Percentiles rank a stretch among this genome's conserved stretches.
Evolutionary conservation across 2,888 invertebrate genomes (phyloP).

Genomic region (Hylaea fasciaria): DNA sequence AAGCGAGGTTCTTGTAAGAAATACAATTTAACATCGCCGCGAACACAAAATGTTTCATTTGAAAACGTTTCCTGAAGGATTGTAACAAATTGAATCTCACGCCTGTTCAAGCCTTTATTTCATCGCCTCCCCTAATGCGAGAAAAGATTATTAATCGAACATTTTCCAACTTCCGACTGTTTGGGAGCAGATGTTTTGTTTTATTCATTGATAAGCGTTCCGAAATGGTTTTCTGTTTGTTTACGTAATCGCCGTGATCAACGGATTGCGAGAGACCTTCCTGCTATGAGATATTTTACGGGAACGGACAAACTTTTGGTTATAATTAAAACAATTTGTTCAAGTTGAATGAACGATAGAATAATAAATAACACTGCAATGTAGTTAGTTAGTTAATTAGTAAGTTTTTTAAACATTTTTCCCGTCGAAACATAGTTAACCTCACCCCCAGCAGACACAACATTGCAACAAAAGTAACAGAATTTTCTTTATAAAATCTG

Average conservation of each 20-base stretch:
- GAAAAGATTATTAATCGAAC: slow-evolving; percentile 79
- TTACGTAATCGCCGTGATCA: slow-evolving; percentile 36
- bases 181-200: slow-evolving; percentile 58
- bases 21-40: slow-evolving; percentile 77
- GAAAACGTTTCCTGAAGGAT: slow-evolving; percentile 75
- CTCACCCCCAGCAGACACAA: no score
- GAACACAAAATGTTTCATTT: slow-evolving; percentile 78
- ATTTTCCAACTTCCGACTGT: slow-evolving; percentile 66
- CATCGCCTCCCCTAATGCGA: slow-evolving; percentile 69
- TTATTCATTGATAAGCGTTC: slow-evolving; percentile 52
- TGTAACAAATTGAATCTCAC: slow-evolving; percentile 81
- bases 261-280: slow-evolving; percentile 20
- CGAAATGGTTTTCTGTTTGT: slow-evolving; percentile 43
- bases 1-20: slow-evolving; percentile 66
- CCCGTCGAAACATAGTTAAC: no score
- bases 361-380: no score
- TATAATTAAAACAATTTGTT: not conserved
- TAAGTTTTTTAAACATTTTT: no score
- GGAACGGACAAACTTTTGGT: slow-evolving; percentile 2
- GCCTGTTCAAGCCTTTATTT: slow-evolving; percentile 79
- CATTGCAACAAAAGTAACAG: no score
- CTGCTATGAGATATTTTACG: slow-evolving; percentile 17
- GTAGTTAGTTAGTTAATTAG: no score
- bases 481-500: no score
- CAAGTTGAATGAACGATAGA: not conserved